Evolutionary conservation across 2,113 vertebrate genomes (phyloP), one percentile per base, ranked within the genome.

Genomic region (Motacilla tschutschensis): DNA sequence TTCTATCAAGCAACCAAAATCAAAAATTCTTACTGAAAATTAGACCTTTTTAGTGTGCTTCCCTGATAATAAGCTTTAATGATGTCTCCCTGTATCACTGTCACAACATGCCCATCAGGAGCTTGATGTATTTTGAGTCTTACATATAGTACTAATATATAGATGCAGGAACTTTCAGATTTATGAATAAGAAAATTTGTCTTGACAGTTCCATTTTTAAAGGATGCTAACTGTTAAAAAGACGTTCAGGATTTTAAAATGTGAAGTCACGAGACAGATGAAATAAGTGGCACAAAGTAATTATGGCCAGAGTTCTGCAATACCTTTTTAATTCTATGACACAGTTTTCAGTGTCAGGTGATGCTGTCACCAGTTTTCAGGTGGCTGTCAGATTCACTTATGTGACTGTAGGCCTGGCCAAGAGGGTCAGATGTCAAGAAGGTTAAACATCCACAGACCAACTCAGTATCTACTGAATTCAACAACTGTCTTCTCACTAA

Each of bases 191-290:
- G 78, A 92, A 73, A 51, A 81, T 88, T 70, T 88, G 78, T 75
- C 74, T 91, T 91, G 80, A 79, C 78, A 83, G 77, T 46, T 83
- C 53, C 51, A 84, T 86, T 93, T 91, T 83, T 79, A 76, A 91
- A 84, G 41, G 44, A 66, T 76, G 53, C 44, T 79, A 87, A 72
- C 36, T 79, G 40, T 69, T 92, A 47, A 64, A 91, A 85, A 79
- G 71, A 79, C 84, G 48, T 53, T 91, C 51, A 73, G 71, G 25
- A 58, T 92, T 76, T 95, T 88, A 50, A 91, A 92, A 73, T 14
- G n/a, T 33, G 43, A 85, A 64, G 17, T 85, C 83, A 91, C 16
- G 18, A 81, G 53, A 63, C 51, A 81, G 70, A 73, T 44, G 1
- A 79, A 88, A 11, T 82, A 81, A 81, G 63, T 63, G 38, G 18